These are phyloP conservation scores for Spea bombifrons DNA, from an alignment of 2,113 vertebrate genomes.

Conservation along the genomic window DNA sequence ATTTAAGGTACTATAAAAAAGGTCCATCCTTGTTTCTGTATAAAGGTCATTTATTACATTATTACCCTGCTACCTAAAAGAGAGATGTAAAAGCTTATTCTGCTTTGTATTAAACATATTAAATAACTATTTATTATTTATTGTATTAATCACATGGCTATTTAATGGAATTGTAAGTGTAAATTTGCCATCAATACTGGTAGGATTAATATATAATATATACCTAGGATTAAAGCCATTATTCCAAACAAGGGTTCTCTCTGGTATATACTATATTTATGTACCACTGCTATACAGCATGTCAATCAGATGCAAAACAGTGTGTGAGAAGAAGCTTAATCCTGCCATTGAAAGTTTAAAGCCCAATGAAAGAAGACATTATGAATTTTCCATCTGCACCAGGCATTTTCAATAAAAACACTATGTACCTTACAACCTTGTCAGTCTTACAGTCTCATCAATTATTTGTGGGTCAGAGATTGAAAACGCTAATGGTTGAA, in stretches of 20 bases:
- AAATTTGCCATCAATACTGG: too few relatives aligned
- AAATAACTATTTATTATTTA: too few relatives aligned
- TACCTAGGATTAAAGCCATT: background rate
- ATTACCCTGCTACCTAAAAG: too few relatives aligned
- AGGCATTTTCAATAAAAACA: constrained; percentile 73
- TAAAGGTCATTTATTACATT: too few relatives aligned
- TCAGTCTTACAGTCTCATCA: constrained; percentile 85
- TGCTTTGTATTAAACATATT: too few relatives aligned
- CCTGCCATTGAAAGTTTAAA: constrained; percentile 58
- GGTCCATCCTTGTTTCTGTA: too few relatives aligned
- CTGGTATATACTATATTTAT: too few relatives aligned
- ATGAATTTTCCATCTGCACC: constrained; percentile 61
- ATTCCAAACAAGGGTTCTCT: constrained; percentile 36
- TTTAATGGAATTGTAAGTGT: too few relatives aligned
- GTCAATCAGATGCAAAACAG: constrained; percentile 55
- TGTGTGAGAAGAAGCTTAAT: constrained; percentile 56
- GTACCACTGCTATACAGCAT: constrained; percentile 44
- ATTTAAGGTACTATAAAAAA: too few relatives aligned
- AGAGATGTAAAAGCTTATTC: too few relatives aligned
- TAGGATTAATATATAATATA: too few relatives aligned
- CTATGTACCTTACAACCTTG: constrained; percentile 71
- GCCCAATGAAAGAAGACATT: constrained; percentile 60
- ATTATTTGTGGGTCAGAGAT: constrained; percentile 84
- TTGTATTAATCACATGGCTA: too few relatives aligned
- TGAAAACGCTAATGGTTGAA: constrained; percentile 82